These are phyloP conservation scores for Meloidogyne exigua DNA, from an alignment of 1,140 invertebrate genomes.

Conservation along the genomic window DNA sequence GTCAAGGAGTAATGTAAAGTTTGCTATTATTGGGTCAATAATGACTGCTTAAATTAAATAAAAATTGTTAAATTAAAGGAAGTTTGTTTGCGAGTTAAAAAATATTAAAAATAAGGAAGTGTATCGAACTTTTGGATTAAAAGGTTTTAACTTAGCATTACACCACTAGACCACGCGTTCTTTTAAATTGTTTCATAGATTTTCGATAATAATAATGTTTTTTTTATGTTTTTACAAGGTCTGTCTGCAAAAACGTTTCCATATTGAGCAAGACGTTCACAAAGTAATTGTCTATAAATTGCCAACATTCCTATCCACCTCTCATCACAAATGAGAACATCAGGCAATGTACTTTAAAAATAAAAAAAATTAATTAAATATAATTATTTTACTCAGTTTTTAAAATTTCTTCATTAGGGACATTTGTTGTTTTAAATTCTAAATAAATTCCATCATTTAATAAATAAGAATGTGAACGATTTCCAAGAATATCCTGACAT, in stretches of 20 bases:
- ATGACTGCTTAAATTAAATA: background rate
- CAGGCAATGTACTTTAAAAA: slow-evolving; percentile 36
- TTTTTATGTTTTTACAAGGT: background rate
- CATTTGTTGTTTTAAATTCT: slow-evolving; percentile 29
- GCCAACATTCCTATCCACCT: slow-evolving; percentile 41
- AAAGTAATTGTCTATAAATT: slow-evolving; percentile 39
- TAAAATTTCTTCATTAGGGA: slow-evolving; percentile 12
- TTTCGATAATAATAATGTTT: background rate
- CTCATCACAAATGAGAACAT: slow-evolving; percentile 44
- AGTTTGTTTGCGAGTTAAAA: background rate
- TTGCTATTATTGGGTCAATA: slow-evolving; percentile 39
- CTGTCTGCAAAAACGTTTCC: slow-evolving; percentile 31
- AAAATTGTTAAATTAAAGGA: background rate
- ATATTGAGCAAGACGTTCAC: slow-evolving; percentile 36
- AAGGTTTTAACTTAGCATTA: background rate
- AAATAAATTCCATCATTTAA: slow-evolving; percentile 30
- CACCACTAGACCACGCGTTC: too few species aligned
- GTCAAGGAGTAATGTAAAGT: slow-evolving; percentile 36
- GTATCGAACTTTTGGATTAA: background rate
- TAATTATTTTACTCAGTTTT: slow-evolving; percentile 20
- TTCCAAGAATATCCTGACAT: slow-evolving; percentile 16
- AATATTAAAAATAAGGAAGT: background rate
- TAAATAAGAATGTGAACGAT: slow-evolving; percentile 20
- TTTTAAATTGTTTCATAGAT: too few species aligned
- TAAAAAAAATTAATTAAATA: slow-evolving; percentile 14